Evolutionary conservation across 2,113 vertebrate genomes (phyloP), one percentile per base, ranked within the genome.

Genomic region (Aix galericulata): DNA sequence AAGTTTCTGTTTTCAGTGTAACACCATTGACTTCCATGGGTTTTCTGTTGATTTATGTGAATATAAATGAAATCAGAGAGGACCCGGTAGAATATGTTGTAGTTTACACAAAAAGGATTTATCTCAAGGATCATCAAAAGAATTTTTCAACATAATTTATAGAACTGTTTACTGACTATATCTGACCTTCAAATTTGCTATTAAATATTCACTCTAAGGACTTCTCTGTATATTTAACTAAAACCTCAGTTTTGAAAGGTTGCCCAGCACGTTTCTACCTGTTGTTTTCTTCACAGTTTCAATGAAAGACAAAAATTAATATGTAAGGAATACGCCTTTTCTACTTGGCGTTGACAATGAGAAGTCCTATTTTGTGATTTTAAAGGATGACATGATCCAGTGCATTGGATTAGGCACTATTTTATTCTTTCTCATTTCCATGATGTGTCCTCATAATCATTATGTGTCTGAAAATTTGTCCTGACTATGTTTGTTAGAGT

Each of bases 101-200:
- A 79, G 80, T 91, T 94, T 96, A 95, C 88, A 93, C 80, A 88
- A 68, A 91, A 90, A 90, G 60, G 68, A 91, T 94, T 94, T 95
- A 88, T 86, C 90, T 40, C 66, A 68, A 79, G 73, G 32, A 77
- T 38, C 60, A 75, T 95, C 79, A 83, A 82, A 91, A 86, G 25
- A 77, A 88, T 86, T 93, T 95, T 92, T 94, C 86, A 88, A 18
- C 3, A 4, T 93, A 78, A 93, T 93, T 93, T 93, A 94, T 95
- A 96, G 85, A 92, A 86, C 66, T 75, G 73, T 94, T 97, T 96
- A 91, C 96, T 92, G 83, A 96, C 77, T 91, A n/a, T 62, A 80
- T 36, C 76, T 96, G 89, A 93, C 95, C 95, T 96, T 97, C 95
- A 97, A 44, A 91, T 67, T 58, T 82, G 40, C 78, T 95, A 95